phyloP scores from a whole-genome alignment of 1,140 invertebrate genomes.

The Mactra quadrangularis region DNA sequence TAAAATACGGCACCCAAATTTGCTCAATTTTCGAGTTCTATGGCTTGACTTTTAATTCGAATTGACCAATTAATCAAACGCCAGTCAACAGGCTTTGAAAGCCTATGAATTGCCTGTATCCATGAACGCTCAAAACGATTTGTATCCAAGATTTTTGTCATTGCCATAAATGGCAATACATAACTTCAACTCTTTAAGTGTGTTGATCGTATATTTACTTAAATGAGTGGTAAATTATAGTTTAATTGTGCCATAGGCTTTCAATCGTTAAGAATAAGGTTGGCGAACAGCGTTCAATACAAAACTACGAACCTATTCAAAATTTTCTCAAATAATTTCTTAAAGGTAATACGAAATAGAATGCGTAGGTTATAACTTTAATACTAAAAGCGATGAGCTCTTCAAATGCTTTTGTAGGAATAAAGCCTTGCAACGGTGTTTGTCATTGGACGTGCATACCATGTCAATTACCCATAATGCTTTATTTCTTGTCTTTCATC shows the following conservation, averaged over 20 bases:
- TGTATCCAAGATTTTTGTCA: conserved; percentile 50
- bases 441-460: too few relatives aligned
- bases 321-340: too few relatives aligned
- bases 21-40: conserved; percentile 16
- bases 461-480: too few relatives aligned
- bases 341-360: too few relatives aligned
- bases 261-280: too few relatives aligned
- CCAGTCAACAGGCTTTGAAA: conserved; percentile 24
- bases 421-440: too few relatives aligned
- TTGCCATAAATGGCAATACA: conserved; percentile 29
- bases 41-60: conserved; percentile 37
- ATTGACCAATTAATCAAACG: conserved; percentile 24
- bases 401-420: too few relatives aligned
- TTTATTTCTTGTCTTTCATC: too few relatives aligned
- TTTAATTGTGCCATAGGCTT: neutral
- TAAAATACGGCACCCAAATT: conserved; percentile 38
- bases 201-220: conserved; percentile 38
- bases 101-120: conserved; percentile 9
- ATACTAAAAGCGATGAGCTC: too few relatives aligned
- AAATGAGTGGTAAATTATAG: conserved; percentile 54
- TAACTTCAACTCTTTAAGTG: conserved; percentile 12
- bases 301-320: too few relatives aligned
- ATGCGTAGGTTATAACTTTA: too few relatives aligned
- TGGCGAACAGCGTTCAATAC: too few relatives aligned
- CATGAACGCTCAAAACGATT: conserved; percentile 13